A percentile compares a stretch with the other conserved stretches of the same genome.
Conservation (phyloP, 2,797 vertebrate species). For the Oryzias dopingdopingensis region DNA sequence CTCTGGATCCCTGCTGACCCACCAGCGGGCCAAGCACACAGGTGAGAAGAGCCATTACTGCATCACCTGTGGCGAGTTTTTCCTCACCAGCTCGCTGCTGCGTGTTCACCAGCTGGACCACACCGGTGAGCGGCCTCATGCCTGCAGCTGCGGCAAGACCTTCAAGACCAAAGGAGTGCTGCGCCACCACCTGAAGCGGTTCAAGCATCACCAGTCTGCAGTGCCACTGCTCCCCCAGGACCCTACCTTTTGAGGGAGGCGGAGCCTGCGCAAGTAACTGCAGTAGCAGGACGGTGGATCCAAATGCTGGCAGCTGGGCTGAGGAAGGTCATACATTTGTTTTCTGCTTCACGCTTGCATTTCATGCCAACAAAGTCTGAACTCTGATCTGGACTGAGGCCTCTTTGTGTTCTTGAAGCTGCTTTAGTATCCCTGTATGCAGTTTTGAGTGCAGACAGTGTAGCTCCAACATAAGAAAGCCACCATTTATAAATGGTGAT, state of each 20-base stretch:
- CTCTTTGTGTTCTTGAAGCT: too few species aligned
- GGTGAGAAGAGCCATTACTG: constrained; percentile 68
- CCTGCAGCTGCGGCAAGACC: constrained; percentile 58
- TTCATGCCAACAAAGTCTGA: too few species aligned
- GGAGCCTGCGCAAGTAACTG: too few species aligned
- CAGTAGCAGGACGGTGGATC: too few species aligned
- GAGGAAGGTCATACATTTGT: too few species aligned
- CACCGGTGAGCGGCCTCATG: constrained; percentile 57
- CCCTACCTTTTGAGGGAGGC: background rate
- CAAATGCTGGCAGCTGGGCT: too few species aligned
- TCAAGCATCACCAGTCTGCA: constrained; percentile 25
- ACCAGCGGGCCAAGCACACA: constrained; percentile 57
- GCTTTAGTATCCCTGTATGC: too few species aligned
- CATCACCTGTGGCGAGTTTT: constrained; percentile 61
- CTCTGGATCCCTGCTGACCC: constrained; percentile 49
- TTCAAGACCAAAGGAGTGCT: constrained; percentile 63
- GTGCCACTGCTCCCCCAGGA: constrained; percentile 3
- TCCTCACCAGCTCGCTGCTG: constrained; percentile 61
- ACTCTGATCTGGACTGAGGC: too few species aligned
- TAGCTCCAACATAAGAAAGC: too few species aligned
- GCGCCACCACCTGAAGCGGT: constrained; percentile 57
- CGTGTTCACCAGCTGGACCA: constrained; percentile 61
- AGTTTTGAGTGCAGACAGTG: too few species aligned
- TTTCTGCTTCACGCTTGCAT: too few species aligned
- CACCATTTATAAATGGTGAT: too few species aligned